Conservation (phyloP, 2,113 vertebrate genomes). For the Spea bombifrons region DNA sequence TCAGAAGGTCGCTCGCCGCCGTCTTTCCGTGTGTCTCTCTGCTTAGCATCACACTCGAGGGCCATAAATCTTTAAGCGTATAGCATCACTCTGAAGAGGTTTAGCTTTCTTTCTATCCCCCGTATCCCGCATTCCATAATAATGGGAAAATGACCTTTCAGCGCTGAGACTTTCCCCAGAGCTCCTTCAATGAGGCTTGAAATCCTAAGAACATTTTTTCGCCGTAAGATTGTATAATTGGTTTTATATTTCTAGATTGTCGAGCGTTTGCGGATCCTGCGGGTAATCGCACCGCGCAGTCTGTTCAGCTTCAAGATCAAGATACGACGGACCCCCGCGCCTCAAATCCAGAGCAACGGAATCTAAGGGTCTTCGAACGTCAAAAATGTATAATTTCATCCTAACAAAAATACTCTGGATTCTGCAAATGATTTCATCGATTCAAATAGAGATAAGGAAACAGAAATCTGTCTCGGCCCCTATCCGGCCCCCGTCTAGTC, state of each 20-base stretch:
- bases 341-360: no score
- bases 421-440: no score
- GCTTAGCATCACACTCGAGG: neutral
- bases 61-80: neutral
- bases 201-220: slow-evolving; percentile 4
- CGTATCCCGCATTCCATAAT: neutral
- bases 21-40: neutral
- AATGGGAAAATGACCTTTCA: neutral
- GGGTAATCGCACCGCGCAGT: neutral
- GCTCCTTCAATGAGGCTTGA: neutral
- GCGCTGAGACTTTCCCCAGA: neutral
- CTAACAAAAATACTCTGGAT: no score
- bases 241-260: slow-evolving; percentile 10
- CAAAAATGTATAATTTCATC: no score
- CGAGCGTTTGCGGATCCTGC: neutral
- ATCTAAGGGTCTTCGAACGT: no score
- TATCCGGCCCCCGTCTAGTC: no score
- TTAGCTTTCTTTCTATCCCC: neutral
- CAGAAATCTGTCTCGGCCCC: no score
- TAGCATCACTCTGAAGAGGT: neutral
- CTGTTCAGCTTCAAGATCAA: neutral
- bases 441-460: no score
- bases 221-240: neutral
- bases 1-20: no score
- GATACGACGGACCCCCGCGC: neutral